These are phyloP conservation scores for Psittacula echo DNA, from an alignment of 2,797 vertebrate genomes.

Conservation along the genomic window DNA sequence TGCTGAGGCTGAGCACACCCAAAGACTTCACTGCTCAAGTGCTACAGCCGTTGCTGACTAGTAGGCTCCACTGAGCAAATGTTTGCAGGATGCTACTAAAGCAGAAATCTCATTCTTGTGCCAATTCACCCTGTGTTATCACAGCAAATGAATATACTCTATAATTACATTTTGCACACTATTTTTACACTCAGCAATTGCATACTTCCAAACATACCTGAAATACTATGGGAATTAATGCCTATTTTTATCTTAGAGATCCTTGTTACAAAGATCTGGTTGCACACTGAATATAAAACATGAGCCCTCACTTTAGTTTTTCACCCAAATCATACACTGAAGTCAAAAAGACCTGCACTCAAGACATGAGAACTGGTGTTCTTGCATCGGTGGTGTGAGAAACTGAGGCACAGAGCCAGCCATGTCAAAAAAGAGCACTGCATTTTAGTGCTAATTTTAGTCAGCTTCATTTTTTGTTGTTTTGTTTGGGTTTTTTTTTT, in stretches of 20 bases:
- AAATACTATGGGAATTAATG: background rate
- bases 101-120: background rate
- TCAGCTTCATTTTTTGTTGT: background rate
- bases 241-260: background rate
- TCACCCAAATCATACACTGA: background rate
- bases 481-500: background rate
- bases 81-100: background rate
- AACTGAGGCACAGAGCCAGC: background rate
- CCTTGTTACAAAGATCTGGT: background rate
- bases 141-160: background rate
- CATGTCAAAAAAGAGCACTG: accelerated
- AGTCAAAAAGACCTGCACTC: background rate
- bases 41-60: background rate
- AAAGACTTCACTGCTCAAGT: background rate
- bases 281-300: background rate
- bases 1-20: background rate
- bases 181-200: background rate
- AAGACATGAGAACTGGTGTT: background rate
- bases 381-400: background rate
- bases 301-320: accelerated
- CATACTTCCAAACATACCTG: background rate
- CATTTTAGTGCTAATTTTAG: background rate
- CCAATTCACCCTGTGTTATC: background rate
- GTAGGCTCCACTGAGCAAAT: background rate
- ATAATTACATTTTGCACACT: accelerated